Evolutionary conservation across 2,888 invertebrate species (phyloP).

Genomic region (Lepeophtheirus nordmannii): DNA sequence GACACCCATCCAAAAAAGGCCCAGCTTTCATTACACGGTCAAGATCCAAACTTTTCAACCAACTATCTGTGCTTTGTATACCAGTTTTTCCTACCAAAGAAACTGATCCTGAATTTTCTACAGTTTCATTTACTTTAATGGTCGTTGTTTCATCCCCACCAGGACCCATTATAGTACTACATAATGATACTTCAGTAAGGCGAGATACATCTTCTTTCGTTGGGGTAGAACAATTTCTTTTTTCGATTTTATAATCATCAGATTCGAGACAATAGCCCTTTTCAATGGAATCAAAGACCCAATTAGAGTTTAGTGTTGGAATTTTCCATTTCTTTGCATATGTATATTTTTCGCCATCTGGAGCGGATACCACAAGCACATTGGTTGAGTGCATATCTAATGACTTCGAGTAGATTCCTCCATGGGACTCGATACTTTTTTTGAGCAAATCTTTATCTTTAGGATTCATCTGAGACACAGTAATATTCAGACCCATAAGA

Average conservation of each 20-base stretch:
- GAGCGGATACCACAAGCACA: slow-evolving; percentile 41
- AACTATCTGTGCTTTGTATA: slow-evolving; percentile 29
- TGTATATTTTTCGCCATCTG: slow-evolving; percentile 54
- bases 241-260: slow-evolving; percentile 42
- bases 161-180: slow-evolving; percentile 28
- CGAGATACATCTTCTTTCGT: slow-evolving; percentile 17
- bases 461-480: slow-evolving; percentile 54
- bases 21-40: slow-evolving; percentile 54
- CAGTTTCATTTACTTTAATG: slow-evolving; percentile 27
- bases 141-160: slow-evolving; percentile 7
- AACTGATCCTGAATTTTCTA: slow-evolving; percentile 1
- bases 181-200: slow-evolving; percentile 27
- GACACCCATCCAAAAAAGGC: slow-evolving; percentile 72
- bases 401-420: slow-evolving; percentile 43
- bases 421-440: slow-evolving; percentile 53
- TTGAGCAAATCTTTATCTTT: slow-evolving; percentile 49
- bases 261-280: slow-evolving; percentile 52
- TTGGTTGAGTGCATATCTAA: slow-evolving; percentile 40
- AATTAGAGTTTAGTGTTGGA: slow-evolving; percentile 55
- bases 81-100: slow-evolving; percentile 25
- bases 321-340: slow-evolving; percentile 42
- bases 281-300: slow-evolving; percentile 62
- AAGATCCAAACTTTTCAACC: slow-evolving; percentile 41
- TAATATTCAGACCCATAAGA: slow-evolving; percentile 60
- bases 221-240: slow-evolving; percentile 27